Percentiles rank a stretch among this genome's conserved stretches.
Evolutionary conservation across 2,888 invertebrate genomes (phyloP).

Genomic region (Clostera curtula): DNA sequence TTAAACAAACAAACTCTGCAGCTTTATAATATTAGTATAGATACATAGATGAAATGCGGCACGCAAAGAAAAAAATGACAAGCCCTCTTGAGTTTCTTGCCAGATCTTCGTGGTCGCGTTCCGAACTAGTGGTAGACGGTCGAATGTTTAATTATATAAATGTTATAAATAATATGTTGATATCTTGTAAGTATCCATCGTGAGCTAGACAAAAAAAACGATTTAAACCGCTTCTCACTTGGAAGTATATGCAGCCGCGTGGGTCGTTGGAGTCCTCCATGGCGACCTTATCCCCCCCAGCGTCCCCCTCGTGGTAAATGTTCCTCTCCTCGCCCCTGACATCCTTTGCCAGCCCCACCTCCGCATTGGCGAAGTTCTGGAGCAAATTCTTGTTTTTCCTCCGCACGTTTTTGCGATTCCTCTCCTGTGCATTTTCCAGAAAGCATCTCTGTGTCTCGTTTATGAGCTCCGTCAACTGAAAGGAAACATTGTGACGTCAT

Average conservation of each 20-base stretch:
- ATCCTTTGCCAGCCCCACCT: slow-evolving; percentile 35
- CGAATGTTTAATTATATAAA: no score
- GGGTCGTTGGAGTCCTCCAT: slow-evolving; percentile 67
- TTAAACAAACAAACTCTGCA: no score
- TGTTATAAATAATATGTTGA: no score
- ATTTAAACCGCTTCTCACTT: no score
- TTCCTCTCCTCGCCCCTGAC: slow-evolving; percentile 24
- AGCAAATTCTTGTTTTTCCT: slow-evolving; percentile 49
- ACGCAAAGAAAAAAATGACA: no score
- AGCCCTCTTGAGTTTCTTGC: no score
- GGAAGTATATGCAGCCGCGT: slow-evolving; percentile 77
- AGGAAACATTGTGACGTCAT: neutral
- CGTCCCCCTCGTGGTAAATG: slow-evolving; percentile 23
- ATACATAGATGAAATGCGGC: no score
- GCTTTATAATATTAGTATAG: no score
- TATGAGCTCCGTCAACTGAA: slow-evolving; percentile 20
- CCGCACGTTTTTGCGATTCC: slow-evolving; percentile 19
- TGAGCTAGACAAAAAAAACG: no score
- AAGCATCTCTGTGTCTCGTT: slow-evolving; percentile 10
- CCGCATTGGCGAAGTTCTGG: slow-evolving; percentile 35
- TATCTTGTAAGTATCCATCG: no score
- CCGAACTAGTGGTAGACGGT: no score
- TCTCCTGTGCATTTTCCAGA: slow-evolving; percentile 11
- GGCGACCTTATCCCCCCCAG: slow-evolving; percentile 36
- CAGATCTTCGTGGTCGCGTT: no score